A percentile compares a stretch with the other conserved stretches of the same genome.
Conservation (phyloP, 2,113 vertebrate species). For the Limnothrissa miodon region DNA sequence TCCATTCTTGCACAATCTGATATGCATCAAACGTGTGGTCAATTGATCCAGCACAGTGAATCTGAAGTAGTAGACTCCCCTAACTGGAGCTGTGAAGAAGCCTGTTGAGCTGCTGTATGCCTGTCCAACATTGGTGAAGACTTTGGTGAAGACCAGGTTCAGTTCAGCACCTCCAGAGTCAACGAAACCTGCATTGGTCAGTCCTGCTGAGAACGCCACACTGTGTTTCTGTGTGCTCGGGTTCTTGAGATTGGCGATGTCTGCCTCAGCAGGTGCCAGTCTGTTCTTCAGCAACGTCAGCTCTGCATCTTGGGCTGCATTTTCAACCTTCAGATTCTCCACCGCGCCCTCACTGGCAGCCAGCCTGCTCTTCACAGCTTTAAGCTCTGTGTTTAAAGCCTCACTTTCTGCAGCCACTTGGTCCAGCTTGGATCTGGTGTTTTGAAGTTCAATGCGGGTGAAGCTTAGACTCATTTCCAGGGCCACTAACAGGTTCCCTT, state of each 20-base stretch:
- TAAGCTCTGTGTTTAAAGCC: no score
- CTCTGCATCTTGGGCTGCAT: background rate
- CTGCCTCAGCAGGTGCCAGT: background rate
- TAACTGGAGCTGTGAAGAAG: background rate
- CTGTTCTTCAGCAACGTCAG: background rate
- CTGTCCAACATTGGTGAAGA: background rate
- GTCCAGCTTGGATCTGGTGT: background rate
- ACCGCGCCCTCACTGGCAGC: background rate
- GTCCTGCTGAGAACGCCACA: background rate
- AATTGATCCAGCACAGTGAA: background rate
- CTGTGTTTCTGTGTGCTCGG: no score
- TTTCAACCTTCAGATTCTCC: background rate
- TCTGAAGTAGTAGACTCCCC: background rate
- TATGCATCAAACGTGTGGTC: background rate
- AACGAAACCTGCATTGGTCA: background rate
- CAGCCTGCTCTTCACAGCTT: no score
- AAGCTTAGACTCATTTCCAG: no score
- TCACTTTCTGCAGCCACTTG: no score
- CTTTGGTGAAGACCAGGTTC: background rate
- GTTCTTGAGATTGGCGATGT: background rate
- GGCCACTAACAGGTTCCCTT: no score
- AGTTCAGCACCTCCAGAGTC: background rate
- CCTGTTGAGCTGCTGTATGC: background rate
- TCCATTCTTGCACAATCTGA: background rate
- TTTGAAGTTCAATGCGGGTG: background rate